A percentile compares a stretch with the other conserved stretches of the same genome.
Evolutionary conservation across 2,888 invertebrate genomes (phyloP).

Genomic region (Hydropsyche betteni): DNA sequence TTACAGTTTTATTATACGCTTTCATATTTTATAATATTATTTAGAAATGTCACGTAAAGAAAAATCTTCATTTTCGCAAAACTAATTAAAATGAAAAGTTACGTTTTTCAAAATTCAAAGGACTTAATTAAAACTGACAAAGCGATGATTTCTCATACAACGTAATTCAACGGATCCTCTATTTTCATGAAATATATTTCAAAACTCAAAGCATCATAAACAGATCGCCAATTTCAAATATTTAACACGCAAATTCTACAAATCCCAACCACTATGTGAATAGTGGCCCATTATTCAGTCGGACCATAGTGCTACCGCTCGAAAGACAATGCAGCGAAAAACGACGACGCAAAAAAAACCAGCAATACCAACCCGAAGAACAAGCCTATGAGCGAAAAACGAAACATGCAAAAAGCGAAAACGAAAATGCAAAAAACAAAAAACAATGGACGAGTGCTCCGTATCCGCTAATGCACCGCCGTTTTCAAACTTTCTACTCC

Average conservation of each 20-base stretch:
- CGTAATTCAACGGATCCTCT: too few species aligned
- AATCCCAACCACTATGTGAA: too few species aligned
- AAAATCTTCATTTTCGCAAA: too few species aligned
- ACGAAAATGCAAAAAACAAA: background rate
- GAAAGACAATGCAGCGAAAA: background rate
- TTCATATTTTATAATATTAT: too few species aligned
- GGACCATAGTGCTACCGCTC: background rate
- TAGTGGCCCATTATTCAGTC: too few species aligned
- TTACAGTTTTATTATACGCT: too few species aligned
- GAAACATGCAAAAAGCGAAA: background rate
- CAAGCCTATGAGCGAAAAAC: background rate
- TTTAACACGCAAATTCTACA: too few species aligned
- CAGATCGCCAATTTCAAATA: too few species aligned
- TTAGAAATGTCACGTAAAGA: too few species aligned
- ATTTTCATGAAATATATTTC: too few species aligned
- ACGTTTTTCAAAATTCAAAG: background rate
- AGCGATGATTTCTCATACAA: too few species aligned
- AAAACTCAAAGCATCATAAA: too few species aligned
- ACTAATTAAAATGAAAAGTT: constrained; percentile 11
- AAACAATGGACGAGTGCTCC: constrained; percentile 26
- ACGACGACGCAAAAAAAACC: background rate
- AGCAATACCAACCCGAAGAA: constrained; percentile 1
- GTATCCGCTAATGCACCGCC: constrained; percentile 35
- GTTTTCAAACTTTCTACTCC: constrained; percentile 26
- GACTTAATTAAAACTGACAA: constrained; percentile 2